Conservation (phyloP, 2,113 vertebrate genomes). For the Elachura formosa region DNA sequence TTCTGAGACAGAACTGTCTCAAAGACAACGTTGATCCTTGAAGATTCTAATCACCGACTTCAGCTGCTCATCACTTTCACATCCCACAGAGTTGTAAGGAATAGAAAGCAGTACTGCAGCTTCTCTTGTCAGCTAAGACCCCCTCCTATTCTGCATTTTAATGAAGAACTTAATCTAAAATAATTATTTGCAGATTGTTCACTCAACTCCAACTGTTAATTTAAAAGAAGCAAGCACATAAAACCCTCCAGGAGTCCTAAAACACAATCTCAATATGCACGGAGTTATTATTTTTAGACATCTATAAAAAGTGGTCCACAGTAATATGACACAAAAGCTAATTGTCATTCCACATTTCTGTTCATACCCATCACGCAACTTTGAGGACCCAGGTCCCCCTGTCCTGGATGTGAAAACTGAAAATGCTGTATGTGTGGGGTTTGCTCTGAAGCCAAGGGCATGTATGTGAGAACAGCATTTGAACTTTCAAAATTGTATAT, state of each 20-base stretch:
- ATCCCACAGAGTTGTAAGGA: constrained; percentile 22
- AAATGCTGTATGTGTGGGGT: neutral
- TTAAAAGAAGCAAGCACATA: constrained; percentile 18
- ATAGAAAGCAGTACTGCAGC: neutral
- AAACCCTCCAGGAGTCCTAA: constrained; percentile 22
- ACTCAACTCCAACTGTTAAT: constrained; percentile 36
- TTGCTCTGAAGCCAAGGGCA: neutral
- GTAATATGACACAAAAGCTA: neutral
- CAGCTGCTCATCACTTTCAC: neutral
- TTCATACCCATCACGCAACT: neutral
- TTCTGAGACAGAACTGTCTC: neutral
- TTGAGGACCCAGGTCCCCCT: neutral
- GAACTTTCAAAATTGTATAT: neutral
- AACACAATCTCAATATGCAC: neutral
- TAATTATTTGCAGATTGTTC: constrained; percentile 24
- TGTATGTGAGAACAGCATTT: neutral
- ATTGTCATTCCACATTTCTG: neutral
- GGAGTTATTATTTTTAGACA: constrained; percentile 11
- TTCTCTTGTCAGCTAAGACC: neutral
- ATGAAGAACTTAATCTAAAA: constrained; percentile 42
- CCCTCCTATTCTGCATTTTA: constrained; percentile 3
- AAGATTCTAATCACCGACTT: neutral
- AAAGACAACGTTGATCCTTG: neutral
- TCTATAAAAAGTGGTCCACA: neutral
- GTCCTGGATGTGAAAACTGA: neutral